Base-by-base conservation (phyloP, 2,113 vertebrate species). In the Microtus pennsylvanicus region DNA sequence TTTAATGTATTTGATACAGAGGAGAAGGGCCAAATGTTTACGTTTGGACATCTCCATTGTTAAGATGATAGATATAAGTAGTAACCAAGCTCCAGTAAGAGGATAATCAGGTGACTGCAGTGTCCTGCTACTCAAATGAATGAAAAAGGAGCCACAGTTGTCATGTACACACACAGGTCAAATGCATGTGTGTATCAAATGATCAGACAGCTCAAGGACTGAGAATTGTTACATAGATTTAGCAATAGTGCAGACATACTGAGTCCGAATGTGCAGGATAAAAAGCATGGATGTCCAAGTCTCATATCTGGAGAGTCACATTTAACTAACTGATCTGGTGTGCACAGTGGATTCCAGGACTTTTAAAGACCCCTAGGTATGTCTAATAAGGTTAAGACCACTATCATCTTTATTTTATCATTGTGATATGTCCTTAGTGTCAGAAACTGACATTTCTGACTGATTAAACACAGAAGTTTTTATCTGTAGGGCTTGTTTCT, bases 381-480 rank as follows among this genome's bases (percentile, higher is more conserved):
- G 78, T 92, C 13, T 90, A 80, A 42, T 63, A n/a, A 90, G 4
- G 28, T 74, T 94, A 58, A 85, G 38, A 50, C 22, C 35, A 86
- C 67, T 69, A 42, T 42, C 52, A 42, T 90, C 33, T 9, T 95
- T 72, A 93, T 97, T 96, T 98, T 89, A 97, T 88, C 89, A 63
- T 70, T 92, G 65, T 93, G 89, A 90, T 94, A 85, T 94, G 88
- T 63, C 85, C 86, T 95, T 97, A 94, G 91, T 96, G 93, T 87
- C 89, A 95, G 91, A 98, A 98, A 93, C 35, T 0, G 94, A n/a
- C 78, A 38, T 70, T 97, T 93, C 94, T 97, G 96, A 94, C 95
- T 96, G 94, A 96, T 88, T 96, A 94, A 81, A 95, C 58, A 89
- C 0, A 88, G 69, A 42, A 65, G 63, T 89, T 94, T 93, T 97